Percentiles rank a stretch among this genome's conserved stretches.
These are phyloP conservation scores for Bufo gargarizans DNA, from an alignment of 2,113 vertebrate species.

Conservation along the genomic window DNA sequence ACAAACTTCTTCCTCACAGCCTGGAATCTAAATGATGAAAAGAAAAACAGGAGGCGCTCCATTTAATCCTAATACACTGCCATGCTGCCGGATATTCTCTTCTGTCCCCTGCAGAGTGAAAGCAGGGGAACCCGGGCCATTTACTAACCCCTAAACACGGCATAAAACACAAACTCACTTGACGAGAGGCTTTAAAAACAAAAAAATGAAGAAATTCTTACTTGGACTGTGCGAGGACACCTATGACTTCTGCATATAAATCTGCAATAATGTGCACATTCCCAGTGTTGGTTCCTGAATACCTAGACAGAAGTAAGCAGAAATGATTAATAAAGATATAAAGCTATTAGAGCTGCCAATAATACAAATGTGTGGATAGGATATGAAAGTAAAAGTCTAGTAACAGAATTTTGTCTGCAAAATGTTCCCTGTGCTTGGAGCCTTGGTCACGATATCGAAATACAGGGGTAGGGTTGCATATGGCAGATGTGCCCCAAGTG, in stretches of 20 bases:
- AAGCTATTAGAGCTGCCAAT: neutral
- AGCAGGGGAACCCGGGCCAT: neutral
- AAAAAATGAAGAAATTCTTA: constrained; percentile 68
- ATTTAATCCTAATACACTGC: constrained; percentile 27
- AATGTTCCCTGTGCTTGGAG: too few relatives aligned
- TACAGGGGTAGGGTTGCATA: too few relatives aligned
- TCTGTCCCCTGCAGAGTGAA: constrained; percentile 14
- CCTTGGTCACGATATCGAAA: too few relatives aligned
- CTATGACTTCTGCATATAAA: constrained; percentile 96
- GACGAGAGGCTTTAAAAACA: neutral
- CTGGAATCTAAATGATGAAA: constrained; percentile 82
- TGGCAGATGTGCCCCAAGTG: too few relatives aligned
- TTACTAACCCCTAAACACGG: neutral
- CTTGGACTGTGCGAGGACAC: constrained; percentile 97
- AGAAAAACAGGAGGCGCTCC: constrained; percentile 36
- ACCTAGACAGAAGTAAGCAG: constrained; percentile 71
- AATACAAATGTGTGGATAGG: too few relatives aligned
- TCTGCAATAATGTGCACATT: constrained; percentile 99
- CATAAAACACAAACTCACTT: neutral
- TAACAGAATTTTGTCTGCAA: too few relatives aligned
- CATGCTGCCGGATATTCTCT: constrained; percentile 22
- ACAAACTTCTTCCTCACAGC: constrained; percentile 98
- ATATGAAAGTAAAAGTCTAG: too few relatives aligned
- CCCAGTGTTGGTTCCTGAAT: constrained; percentile 98
- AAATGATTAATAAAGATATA: neutral